These are phyloP conservation scores for Drosophila aldrichi DNA, from an alignment of 2,888 invertebrate genomes.

Conservation along the genomic window DNA sequence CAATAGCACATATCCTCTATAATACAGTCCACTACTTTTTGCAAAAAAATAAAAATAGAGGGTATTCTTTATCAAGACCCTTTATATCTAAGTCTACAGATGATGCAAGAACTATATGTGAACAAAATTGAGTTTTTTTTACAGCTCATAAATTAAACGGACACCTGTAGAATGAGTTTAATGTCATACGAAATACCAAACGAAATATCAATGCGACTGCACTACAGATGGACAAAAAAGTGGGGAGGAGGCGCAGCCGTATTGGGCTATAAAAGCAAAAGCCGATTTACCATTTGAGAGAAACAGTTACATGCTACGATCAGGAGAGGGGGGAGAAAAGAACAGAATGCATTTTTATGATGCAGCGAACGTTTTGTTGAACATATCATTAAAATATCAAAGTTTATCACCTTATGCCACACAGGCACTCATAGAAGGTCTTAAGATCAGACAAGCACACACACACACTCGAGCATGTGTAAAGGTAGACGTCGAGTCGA, in stretches of 20 bases:
- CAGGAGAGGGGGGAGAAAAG: background rate
- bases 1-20: no score
- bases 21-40: background rate
- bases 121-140: constrained; percentile 63
- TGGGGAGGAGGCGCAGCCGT: constrained; percentile 2
- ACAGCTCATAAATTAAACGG: constrained; percentile 74
- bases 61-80: background rate
- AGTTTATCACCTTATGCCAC: constrained; percentile 79
- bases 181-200: constrained; percentile 51
- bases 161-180: constrained; percentile 75
- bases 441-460: constrained; percentile 8
- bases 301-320: constrained; percentile 70
- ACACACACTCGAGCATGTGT: constrained; percentile 1
- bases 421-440: constrained; percentile 45
- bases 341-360: constrained; percentile 45
- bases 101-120: background rate
- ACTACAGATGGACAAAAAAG: background rate
- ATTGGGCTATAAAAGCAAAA: constrained; percentile 66
- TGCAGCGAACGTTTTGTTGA: constrained; percentile 81
- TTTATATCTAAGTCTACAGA: background rate
- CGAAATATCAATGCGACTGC: constrained; percentile 35
- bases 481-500: constrained; percentile 50
- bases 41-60: constrained; percentile 8
- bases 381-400: constrained; percentile 82
- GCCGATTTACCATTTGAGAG: constrained; percentile 69